Conservation (phyloP, 2,797 vertebrate species). For the Etheostoma perlongum region DNA sequence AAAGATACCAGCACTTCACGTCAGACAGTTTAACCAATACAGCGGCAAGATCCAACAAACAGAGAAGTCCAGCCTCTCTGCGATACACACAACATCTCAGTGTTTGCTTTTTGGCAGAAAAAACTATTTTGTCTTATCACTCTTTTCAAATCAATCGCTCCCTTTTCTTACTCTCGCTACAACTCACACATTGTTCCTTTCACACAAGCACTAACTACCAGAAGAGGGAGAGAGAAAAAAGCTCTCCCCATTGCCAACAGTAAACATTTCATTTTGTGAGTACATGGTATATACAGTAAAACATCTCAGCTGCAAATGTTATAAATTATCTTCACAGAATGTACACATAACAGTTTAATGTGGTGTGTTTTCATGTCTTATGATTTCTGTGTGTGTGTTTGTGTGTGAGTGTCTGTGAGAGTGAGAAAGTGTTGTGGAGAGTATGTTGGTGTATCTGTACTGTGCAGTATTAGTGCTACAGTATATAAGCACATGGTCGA, state of each 20-base stretch:
- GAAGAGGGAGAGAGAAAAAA: slow-evolving; percentile 21
- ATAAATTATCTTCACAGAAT: slow-evolving; percentile 87
- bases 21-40: slow-evolving; percentile 60
- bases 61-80: slow-evolving; percentile 74
- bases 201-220: slow-evolving; percentile 49
- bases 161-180: slow-evolving; percentile 5
- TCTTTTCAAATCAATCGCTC: slow-evolving; percentile 44
- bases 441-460: slow-evolving; percentile 44
- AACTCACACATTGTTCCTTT: slow-evolving; percentile 54
- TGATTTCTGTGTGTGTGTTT: slow-evolving; percentile 17
- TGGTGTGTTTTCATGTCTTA: slow-evolving; percentile 43
- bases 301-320: slow-evolving; percentile 74
- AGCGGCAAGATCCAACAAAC: slow-evolving; percentile 59
- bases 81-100: slow-evolving; percentile 63
- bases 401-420: slow-evolving; percentile 27
- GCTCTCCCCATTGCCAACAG: slow-evolving; percentile 41
- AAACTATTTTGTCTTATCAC: slow-evolving; percentile 59
- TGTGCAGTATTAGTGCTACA: slow-evolving; percentile 71
- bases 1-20: slow-evolving; percentile 51
- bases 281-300: slow-evolving; percentile 78
- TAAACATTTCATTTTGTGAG: slow-evolving; percentile 76
- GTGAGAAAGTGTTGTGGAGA: slow-evolving; percentile 28
- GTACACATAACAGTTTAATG: slow-evolving; percentile 70
- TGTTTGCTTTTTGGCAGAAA: slow-evolving; percentile 80
- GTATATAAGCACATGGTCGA: slow-evolving; percentile 72